Base-by-base conservation (phyloP, 2,888 invertebrate species). In the Cosmia trapezina region DNA sequence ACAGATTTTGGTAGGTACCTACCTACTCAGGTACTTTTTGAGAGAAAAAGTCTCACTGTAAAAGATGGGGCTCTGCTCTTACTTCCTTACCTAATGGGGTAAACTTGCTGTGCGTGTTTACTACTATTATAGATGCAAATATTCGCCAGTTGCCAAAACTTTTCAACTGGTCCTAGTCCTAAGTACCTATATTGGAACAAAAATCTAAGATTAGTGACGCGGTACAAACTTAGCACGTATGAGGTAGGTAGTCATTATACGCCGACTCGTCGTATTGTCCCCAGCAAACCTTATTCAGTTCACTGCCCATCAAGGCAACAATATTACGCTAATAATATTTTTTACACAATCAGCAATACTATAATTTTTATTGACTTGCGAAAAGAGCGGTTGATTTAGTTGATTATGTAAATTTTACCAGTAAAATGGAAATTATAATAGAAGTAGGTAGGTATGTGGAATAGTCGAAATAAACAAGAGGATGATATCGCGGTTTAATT, bases 241-340 rank as follows among this genome's bases (percentile, higher is more conserved):
- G n/a, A 53, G 14, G 71, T 77, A 76, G 49, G 17, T 41, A 59
- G 62, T 51, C 49, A 73, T 56, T 57, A 65, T 47, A 53, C 47
- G 64, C 28, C 37, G 45, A 49, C 45, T 74, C 54, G 57, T 65
- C 28, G 53, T 65, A 56, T 63, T 72, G 67, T 71, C 70, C 78
- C 70, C 70, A 72, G 70, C 76, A 72, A 78, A 76, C 53, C 65
- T 51, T 70, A 61, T 63, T 72, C 74, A 81, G 88, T 83, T 88
- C 86, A 86, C 61, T 83, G 89, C 74, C 83, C 72, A 61, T 76
- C 86, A 87, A 89, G 86, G 87, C 73, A 81, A 75, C 61, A 62
- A n/a, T 70, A n/a, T n/a, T n/a, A 78, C 11, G 75, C 71, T 69
- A 80, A 70, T 72, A 68, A 72, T 75, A 71, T 78, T 80, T 73